These are phyloP conservation scores for Bombyx mandarina DNA, from an alignment of 1,140 invertebrate genomes.

Conservation along the genomic window DNA sequence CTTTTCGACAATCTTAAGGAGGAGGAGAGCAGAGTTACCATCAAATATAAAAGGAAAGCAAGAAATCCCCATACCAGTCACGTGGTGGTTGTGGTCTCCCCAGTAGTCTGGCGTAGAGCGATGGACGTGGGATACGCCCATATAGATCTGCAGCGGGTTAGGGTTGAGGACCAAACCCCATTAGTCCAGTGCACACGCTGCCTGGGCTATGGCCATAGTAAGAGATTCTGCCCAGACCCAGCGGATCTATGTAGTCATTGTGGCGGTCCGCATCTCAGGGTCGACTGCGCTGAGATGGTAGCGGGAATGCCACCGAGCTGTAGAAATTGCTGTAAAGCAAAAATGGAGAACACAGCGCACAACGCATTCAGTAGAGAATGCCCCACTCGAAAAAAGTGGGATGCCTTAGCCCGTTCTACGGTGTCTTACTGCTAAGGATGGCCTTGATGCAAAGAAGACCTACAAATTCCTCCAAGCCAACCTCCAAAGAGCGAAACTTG, in stretches of 20 bases:
- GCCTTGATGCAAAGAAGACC: background rate
- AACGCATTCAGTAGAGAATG: background rate
- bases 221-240: conserved; percentile 5
- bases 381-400: background rate
- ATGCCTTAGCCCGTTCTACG: background rate
- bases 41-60: conserved; percentile 8
- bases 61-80: conserved; percentile 9
- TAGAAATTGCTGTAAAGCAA: conserved; percentile 8
- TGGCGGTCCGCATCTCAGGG: conserved; percentile 5
- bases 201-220: conserved; percentile 10
- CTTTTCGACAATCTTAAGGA: conserved; percentile 3
- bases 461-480: conserved; percentile 2
- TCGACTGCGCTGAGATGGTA: conserved; percentile 1
- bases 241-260: conserved; percentile 9
- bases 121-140: background rate
- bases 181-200: conserved; percentile 17
- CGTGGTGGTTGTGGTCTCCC: conserved; percentile 8
- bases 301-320: background rate
- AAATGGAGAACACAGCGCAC: background rate
- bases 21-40: conserved; percentile 5
- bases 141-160: conserved; percentile 5
- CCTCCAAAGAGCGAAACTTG: conserved; percentile 4
- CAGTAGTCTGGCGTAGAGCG: conserved; percentile 1
- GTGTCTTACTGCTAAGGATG: background rate
- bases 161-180: conserved; percentile 15